A percentile compares a stretch with the other conserved stretches of the same genome.
Evolutionary conservation across 2,797 vertebrate species (phyloP).

Genomic region (Gambelia wislizenii): DNA sequence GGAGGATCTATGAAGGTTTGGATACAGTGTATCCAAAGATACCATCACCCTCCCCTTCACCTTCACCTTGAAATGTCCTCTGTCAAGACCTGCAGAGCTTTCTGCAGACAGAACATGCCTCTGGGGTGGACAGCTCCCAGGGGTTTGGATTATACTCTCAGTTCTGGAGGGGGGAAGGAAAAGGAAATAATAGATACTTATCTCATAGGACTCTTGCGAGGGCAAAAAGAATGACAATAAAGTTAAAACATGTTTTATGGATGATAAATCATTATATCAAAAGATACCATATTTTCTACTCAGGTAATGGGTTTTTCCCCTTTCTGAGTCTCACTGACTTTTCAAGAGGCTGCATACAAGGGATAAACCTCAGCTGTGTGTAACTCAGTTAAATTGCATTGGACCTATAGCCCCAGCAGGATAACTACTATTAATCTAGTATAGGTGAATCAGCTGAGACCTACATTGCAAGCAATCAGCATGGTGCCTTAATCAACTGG

Average conservation of each 20-base stretch:
- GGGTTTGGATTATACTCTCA: not conserved
- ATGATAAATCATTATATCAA: not conserved
- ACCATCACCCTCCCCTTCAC: not conserved
- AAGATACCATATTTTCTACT: not conserved
- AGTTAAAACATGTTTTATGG: not conserved
- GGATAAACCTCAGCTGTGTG: not conserved
- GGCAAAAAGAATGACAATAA: not conserved
- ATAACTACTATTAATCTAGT: not conserved
- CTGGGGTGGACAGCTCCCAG: not conserved
- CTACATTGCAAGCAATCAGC: not conserved
- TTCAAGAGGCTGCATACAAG: not conserved
- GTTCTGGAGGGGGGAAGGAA: slow-evolving; percentile 11
- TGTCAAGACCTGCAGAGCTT: not conserved
- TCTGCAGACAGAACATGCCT: not conserved
- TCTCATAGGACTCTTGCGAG: not conserved
- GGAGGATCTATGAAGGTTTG: not conserved
- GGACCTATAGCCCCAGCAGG: not conserved
- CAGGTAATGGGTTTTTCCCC: not conserved
- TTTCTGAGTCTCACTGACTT: accelerated
- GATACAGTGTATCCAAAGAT: not conserved
- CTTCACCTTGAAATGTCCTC: no score
- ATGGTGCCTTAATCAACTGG: not conserved
- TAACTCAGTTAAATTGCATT: not conserved
- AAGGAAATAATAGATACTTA: not conserved
- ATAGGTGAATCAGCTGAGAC: not conserved